Conservation (phyloP, 2,888 invertebrate genomes). For the Schizotus pectinicornis region DNA sequence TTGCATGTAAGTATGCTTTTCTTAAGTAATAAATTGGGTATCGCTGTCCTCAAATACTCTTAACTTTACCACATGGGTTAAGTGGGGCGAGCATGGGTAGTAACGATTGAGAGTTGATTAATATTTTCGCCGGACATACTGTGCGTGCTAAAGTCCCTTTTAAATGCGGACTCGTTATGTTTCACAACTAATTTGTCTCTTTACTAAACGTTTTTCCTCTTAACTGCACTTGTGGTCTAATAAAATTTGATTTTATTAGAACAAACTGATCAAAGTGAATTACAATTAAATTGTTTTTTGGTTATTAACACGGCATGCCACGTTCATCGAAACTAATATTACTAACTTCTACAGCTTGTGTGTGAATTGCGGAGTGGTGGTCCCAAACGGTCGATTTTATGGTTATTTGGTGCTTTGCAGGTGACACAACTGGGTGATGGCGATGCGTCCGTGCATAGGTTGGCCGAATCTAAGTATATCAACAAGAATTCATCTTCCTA, state of each 20-base stretch:
- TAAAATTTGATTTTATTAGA: no score
- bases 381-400: slow-evolving; percentile 42
- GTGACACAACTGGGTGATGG: slow-evolving; percentile 57
- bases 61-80: no score
- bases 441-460: slow-evolving; percentile 56
- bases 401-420: slow-evolving; percentile 59
- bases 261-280: not conserved
- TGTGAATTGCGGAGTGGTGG: slow-evolving; percentile 13
- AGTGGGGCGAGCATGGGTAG: no score
- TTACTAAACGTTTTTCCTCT: no score
- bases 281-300: slow-evolving; percentile 12
- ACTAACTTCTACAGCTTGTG: slow-evolving; percentile 17
- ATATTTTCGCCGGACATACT: no score
- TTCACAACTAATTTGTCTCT: no score
- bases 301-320: slow-evolving; percentile 9
- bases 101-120: no score
- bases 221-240: no score
- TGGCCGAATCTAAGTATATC: slow-evolving; percentile 60
- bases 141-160: no score
- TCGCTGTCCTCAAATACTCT: not conserved
- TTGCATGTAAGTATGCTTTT: slow-evolving; percentile 7
- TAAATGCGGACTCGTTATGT: no score
- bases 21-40: no score
- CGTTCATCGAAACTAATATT: not conserved
- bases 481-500: slow-evolving; percentile 55